Evolutionary conservation across 1,140 invertebrate species (phyloP).

Genomic region (Euglossa dilemma): DNA sequence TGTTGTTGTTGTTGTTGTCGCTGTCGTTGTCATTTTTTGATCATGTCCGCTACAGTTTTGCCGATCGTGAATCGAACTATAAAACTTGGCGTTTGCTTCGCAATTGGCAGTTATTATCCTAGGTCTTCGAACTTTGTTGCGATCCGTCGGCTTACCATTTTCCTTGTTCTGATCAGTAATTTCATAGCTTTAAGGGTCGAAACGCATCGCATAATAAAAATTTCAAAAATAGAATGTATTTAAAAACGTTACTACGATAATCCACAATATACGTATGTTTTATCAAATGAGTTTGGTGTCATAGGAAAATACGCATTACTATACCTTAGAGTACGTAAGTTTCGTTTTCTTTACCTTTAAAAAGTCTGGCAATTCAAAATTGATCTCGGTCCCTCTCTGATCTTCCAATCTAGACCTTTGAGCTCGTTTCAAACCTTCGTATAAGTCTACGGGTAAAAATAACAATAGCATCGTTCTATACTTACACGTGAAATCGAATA

Average conservation of each 20-base stretch:
- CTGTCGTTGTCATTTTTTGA: slow-evolving; percentile 5
- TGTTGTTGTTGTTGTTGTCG: neutral
- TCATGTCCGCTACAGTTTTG: slow-evolving; percentile 53
- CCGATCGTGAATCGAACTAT: slow-evolving; percentile 74
- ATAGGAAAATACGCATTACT: neutral
- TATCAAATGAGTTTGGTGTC: neutral
- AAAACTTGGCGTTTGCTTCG: slow-evolving; percentile 78
- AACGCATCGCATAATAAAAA: slow-evolving; percentile 46
- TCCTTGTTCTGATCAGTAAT: slow-evolving; percentile 78
- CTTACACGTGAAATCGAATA: no score
- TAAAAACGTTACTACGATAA: slow-evolving; percentile 24
- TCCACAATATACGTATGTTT: neutral
- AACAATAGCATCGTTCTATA: neutral
- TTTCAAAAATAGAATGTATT: slow-evolving; percentile 26
- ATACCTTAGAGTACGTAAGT: neutral
- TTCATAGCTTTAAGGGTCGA: slow-evolving; percentile 64
- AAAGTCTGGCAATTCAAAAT: slow-evolving; percentile 91
- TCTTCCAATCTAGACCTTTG: slow-evolving; percentile 90
- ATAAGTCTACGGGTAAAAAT: slow-evolving; percentile 82
- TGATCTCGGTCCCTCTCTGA: slow-evolving; percentile 91
- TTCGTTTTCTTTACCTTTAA: slow-evolving; percentile 83
- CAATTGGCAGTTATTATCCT: slow-evolving; percentile 68
- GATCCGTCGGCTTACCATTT: slow-evolving; percentile 75
- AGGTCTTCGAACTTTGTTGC: slow-evolving; percentile 76
- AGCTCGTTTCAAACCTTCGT: slow-evolving; percentile 90